Base-by-base conservation (phyloP, 1,140 invertebrate genomes). In the Acyrthosiphon pisum region DNA sequence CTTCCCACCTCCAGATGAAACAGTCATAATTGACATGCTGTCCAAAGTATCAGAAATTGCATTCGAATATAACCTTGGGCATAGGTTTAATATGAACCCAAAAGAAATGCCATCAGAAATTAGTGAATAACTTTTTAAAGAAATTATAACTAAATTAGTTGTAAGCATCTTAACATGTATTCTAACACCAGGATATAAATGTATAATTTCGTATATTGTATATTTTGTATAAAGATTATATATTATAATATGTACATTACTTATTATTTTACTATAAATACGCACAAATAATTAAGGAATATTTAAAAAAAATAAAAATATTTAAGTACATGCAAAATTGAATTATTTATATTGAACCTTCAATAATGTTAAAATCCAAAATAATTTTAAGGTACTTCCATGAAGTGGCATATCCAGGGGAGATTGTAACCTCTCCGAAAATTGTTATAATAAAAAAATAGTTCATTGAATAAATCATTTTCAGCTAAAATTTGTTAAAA, bases 1-100 rank as follows among this genome's bases (percentile, higher is more conserved):
- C 11, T 93, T 53, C n/a, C 81, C 81, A 44, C 2, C 48, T 30
- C 91, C 91, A 18, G 48, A 53, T 37, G 35, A 86, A 26, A 37
- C 53, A n/a, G 41, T 93, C 41, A 37, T 93, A 2, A 50, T 0
- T 26, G n/a, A 83, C 14, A 84, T 93, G 6, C 22, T 84, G 2
- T 41, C 76, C 23, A 84, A 93, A 83, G 91, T n/a, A 30, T 22
- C 7, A 22, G 81, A 86, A 2, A 37, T 93, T n/a, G 2, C 41
- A 30, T 37, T 50, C 2, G 48, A 93, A 20, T 93, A 93, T 56
- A n/a, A 93, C n/a, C 91, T 93, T n/a, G 91, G 91, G 1, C 56
- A 93, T n/a, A 83, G 91, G 18, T 93, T 93, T 93, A 84, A 41
- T 44, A n/a, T 53, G n/a, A 35, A 37, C 20, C 6, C 30, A 3